These are phyloP conservation scores for Arctopsyche grandis DNA, from an alignment of 1,140 invertebrate genomes.

Conservation along the genomic window DNA sequence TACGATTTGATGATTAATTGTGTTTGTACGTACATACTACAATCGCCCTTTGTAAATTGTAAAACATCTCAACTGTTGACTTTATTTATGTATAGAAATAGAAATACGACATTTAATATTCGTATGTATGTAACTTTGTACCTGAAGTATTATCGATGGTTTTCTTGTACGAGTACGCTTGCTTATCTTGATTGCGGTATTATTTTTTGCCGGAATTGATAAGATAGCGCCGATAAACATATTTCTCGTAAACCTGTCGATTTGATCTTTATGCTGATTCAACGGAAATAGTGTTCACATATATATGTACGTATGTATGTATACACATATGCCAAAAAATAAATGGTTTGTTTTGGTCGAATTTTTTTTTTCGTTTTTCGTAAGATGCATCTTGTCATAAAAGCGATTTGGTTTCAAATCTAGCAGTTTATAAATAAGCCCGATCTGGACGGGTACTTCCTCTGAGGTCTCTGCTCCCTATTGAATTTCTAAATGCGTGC, in stretches of 20 bases:
- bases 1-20: too few species aligned
- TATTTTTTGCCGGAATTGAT: conserved; percentile 4
- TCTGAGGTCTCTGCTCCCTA: conserved; percentile 22
- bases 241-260: not conserved
- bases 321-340: not conserved
- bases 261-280: not conserved
- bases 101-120: not conserved
- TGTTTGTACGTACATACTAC: too few species aligned
- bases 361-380: too few species aligned
- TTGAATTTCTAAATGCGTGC: conserved; percentile 27
- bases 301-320: not conserved
- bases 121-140: not conserved
- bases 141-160: not conserved
- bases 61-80: too few species aligned
- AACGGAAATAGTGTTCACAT: not conserved
- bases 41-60: too few species aligned
- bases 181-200: not conserved
- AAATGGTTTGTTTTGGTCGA: not conserved
- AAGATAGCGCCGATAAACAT: not conserved
- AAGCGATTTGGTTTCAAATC: not conserved
- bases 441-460: conserved; percentile 16
- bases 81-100: not conserved
- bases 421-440: conserved; percentile 16
- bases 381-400: not conserved
- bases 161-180: not conserved